Conservation (phyloP, 2,888 invertebrate genomes). For the Drosophila setosimentum region DNA sequence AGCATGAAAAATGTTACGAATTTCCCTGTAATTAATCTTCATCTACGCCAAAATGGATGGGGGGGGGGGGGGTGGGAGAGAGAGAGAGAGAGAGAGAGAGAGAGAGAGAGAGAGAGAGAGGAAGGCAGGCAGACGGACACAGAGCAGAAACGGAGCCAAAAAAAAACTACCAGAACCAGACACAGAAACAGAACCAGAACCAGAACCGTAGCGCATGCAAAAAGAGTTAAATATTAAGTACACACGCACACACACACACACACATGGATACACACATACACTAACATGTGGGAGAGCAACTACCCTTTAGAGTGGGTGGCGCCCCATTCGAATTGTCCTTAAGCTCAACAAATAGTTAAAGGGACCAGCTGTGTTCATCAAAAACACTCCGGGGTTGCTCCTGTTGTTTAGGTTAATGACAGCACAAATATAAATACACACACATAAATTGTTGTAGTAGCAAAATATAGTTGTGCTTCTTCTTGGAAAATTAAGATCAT, state of each 20-base stretch:
- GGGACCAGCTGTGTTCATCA: slow-evolving; percentile 56
- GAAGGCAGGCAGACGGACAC: slow-evolving; percentile 31
- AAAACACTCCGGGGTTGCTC: slow-evolving; percentile 10
- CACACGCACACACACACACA: slow-evolving; percentile 21
- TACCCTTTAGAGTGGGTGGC: slow-evolving; percentile 28
- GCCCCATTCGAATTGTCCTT: slow-evolving; percentile 61
- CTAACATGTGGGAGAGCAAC: slow-evolving; percentile 3
- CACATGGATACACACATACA: neutral
- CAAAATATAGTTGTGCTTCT: neutral
- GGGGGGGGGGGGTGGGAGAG: slow-evolving; percentile 14
- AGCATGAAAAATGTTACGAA: slow-evolving; percentile 79
- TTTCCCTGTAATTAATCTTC: slow-evolving; percentile 77
- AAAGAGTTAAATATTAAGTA: slow-evolving; percentile 79
- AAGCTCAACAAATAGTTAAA: slow-evolving; percentile 73
- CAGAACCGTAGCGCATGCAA: slow-evolving; percentile 58
- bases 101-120: neutral
- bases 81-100: neutral
- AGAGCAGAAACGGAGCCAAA: slow-evolving; percentile 16
- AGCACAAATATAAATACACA: slow-evolving; percentile 30
- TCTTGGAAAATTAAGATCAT: neutral
- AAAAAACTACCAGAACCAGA: slow-evolving; percentile 5
- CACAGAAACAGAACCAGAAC: slow-evolving; percentile 12
- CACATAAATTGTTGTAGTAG: neutral
- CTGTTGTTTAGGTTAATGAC: slow-evolving; percentile 43
- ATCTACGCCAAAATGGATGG: slow-evolving; percentile 57